Evolutionary conservation across 2,113 vertebrate genomes (phyloP).

Genomic region (Lethenteron reissneri): DNA sequence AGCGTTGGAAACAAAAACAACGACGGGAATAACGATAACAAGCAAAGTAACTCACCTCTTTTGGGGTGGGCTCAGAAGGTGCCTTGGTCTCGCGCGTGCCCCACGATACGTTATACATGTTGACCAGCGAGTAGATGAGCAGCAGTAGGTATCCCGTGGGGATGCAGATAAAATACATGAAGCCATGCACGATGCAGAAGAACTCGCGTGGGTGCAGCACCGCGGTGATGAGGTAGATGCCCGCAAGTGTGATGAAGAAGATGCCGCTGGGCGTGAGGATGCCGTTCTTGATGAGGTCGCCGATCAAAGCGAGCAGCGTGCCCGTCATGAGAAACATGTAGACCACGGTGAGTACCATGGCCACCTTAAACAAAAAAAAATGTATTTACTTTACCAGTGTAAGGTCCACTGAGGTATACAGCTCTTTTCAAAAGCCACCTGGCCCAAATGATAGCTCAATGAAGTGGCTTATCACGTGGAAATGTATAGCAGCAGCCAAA

Average conservation of each 20-base stretch:
- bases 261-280: conserved; percentile 35
- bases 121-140: conserved; percentile 40
- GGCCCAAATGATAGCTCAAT: not conserved
- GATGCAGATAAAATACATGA: conserved; percentile 45
- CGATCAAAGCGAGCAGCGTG: conserved; percentile 9
- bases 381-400: not conserved
- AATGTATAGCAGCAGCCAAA: no score
- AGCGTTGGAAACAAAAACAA: no score
- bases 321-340: conserved; percentile 1
- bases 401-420: not conserved
- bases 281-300: conserved; percentile 30
- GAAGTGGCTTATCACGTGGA: no score
- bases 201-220: conserved; percentile 33
- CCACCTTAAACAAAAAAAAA: not conserved
- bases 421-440: not conserved
- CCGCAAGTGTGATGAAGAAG: conserved; percentile 31
- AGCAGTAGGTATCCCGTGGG: conserved; percentile 41
- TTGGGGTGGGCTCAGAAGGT: no score
- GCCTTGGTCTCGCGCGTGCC: conserved; percentile 31
- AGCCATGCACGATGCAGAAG: conserved; percentile 29
- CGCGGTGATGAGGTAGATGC: conserved; percentile 30
- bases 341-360: not conserved
- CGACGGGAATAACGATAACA: no score
- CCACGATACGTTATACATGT: conserved; percentile 40
- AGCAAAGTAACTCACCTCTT: no score